These are phyloP conservation scores for Aquatica leii DNA, from an alignment of 2,888 invertebrate genomes.

Conservation along the genomic window DNA sequence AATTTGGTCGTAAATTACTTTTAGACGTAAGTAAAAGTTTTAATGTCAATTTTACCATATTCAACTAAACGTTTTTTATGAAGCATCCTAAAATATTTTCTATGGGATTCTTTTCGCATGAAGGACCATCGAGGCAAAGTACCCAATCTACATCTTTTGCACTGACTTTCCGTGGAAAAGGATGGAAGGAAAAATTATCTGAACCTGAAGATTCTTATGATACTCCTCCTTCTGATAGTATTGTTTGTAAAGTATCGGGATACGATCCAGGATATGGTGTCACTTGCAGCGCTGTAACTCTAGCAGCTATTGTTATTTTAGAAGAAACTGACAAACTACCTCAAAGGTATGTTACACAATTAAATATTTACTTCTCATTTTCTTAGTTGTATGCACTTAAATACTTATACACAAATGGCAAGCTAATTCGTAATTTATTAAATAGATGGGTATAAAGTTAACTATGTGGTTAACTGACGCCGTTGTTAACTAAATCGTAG, in stretches of 20 bases:
- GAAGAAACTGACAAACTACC: constrained; percentile 82
- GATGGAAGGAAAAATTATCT: constrained; percentile 75
- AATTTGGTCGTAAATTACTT: constrained; percentile 70
- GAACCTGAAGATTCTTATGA: constrained; percentile 66
- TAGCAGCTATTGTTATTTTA: constrained; percentile 78
- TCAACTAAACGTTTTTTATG: no score
- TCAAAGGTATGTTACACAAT: constrained; percentile 66
- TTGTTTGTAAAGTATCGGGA: constrained; percentile 73
- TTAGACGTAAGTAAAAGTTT: constrained; percentile 65
- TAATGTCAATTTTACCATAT: no score
- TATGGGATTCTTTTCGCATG: constrained; percentile 71
- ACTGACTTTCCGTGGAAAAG: constrained; percentile 77
- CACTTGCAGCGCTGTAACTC: constrained; percentile 77
- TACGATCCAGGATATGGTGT: constrained; percentile 84
- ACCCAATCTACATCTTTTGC: constrained; percentile 70
- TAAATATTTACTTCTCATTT: constrained; percentile 17
- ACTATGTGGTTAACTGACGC: no score
- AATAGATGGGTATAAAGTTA: no score
- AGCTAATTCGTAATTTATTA: no score
- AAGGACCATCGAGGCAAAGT: constrained; percentile 70
- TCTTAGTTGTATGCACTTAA: no score
- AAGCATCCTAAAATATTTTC: constrained; percentile 68
- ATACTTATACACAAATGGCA: no score
- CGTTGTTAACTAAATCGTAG: no score
- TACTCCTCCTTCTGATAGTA: constrained; percentile 69